Base-by-base conservation (phyloP, 37 sponge, comb jelly and placozoan genomes). In the Halisarca cf. caerulea region DNA sequence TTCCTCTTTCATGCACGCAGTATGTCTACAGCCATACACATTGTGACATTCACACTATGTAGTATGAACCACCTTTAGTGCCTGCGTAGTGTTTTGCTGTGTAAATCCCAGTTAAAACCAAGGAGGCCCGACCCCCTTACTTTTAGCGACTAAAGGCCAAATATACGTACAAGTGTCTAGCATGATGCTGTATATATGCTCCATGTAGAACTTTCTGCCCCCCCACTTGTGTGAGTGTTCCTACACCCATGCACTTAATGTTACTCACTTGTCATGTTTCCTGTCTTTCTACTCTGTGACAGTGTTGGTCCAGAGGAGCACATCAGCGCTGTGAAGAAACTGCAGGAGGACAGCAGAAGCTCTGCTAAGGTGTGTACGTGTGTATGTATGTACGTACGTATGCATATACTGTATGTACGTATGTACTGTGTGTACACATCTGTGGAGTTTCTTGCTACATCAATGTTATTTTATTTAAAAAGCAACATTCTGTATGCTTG, bases 271-370 rank as follows among this genome's bases (percentile, higher is more conserved):
- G n/a, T 23, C 79, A 37, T 38, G n/a, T n/a, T n/a, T 42, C 23
- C 39, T 55, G 36, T 17, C 9, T 34, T 71, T 36, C 1, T 23
- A 43, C 36, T 43, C 53, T n/a, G n/a, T n/a, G n/a, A n/a, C n/a
- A 95, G 96, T 84, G 83, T 80, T 23, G 87, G 91, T 14, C 77
- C 86, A 53, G 89, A 85, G 42, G 93, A 94, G 27, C 95, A 97
- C 83, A 21, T 34, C 40, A 91, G 66, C 0, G 59, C 77, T 44
- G 90, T 94, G 14, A 90, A 88, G 35, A 92, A 66, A 66, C 36
- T 92, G 9, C 77, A 59, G 82, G 83, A 86, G 80, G 38, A 74
- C 0, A 69, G 38, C 20, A 86, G 30, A 45, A 25, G 27, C 24
- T 64, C 51, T 30, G 73, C 82, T 4, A 81, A 85, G 75, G 84